Percentiles rank a stretch among this genome's conserved stretches.
Conservation (phyloP, 2,888 invertebrate species). For the Ferdinandea cuprea region DNA sequence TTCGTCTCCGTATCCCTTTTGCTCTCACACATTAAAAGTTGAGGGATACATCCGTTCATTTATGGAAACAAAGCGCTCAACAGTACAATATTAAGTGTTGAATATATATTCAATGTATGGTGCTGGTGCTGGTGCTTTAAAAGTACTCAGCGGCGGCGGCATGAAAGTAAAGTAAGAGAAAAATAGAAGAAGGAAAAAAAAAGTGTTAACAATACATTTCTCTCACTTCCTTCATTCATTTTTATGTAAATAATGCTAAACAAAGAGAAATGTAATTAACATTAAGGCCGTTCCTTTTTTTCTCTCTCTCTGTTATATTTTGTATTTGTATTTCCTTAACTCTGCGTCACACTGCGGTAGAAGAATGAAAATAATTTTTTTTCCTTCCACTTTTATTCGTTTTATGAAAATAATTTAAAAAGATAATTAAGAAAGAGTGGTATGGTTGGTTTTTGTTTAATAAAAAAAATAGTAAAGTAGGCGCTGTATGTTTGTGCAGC, state of each 20-base stretch:
- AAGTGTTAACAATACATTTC: slow-evolving; percentile 36
- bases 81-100: slow-evolving; percentile 1
- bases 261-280: slow-evolving; percentile 56
- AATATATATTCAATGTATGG: slow-evolving; percentile 14
- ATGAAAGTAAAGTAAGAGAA: too few relatives aligned
- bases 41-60: slow-evolving; percentile 21
- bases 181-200: slow-evolving; percentile 7
- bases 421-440: background rate
- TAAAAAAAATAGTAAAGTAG: background rate
- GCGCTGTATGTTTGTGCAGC: background rate
- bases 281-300: slow-evolving; percentile 33
- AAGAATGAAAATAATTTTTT: background rate
- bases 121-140: slow-evolving; percentile 20
- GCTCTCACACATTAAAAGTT: slow-evolving; percentile 18
- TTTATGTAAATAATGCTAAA: slow-evolving; percentile 39
- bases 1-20: slow-evolving; percentile 15
- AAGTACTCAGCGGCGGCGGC: background rate
- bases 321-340: slow-evolving; percentile 14
- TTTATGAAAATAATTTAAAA: slow-evolving; percentile 1
- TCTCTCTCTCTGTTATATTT: slow-evolving; percentile 2
- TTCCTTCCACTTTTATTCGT: slow-evolving; percentile 4
- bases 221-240: slow-evolving; percentile 42
- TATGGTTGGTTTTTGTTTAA: background rate
- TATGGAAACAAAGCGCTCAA: background rate
- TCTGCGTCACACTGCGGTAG: slow-evolving; percentile 13